These are phyloP conservation scores for Trichonephila clavata DNA, from an alignment of 1,140 invertebrate genomes.

Conservation along the genomic window DNA sequence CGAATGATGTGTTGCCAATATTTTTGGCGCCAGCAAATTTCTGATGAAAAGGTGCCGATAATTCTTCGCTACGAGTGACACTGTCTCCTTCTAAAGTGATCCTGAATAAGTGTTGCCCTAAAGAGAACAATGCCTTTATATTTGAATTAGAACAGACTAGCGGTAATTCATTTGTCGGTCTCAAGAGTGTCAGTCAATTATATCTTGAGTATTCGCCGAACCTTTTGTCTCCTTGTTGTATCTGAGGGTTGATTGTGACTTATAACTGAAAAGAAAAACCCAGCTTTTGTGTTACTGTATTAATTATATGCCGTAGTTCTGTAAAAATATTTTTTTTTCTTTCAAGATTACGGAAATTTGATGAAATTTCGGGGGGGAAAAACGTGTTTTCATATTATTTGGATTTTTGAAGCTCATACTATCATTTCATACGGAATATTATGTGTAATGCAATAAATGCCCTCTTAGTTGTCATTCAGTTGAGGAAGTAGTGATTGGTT, in stretches of 20 bases:
- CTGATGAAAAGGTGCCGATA: background rate
- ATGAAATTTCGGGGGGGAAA: too few relatives aligned
- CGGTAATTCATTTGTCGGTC: background rate
- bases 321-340: too few relatives aligned
- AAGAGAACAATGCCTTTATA: background rate
- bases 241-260: background rate
- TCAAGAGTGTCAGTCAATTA: background rate
- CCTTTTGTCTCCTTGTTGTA: background rate
- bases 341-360: too few relatives aligned
- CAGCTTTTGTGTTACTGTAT: too few relatives aligned
- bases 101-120: background rate
- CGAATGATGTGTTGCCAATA: background rate
- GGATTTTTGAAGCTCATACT: too few relatives aligned
- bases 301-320: too few relatives aligned
- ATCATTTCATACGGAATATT: too few relatives aligned
- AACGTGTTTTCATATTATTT: too few relatives aligned
- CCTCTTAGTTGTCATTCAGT: too few relatives aligned
- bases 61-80: background rate
- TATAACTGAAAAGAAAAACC: background rate
- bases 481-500: too few relatives aligned
- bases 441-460: too few relatives aligned
- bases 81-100: conserved; percentile 16
- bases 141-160: background rate
- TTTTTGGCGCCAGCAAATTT: background rate
- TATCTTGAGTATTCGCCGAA: background rate